Conservation (phyloP, 2,113 vertebrate genomes). For the Aphelocoma coerulescens region DNA sequence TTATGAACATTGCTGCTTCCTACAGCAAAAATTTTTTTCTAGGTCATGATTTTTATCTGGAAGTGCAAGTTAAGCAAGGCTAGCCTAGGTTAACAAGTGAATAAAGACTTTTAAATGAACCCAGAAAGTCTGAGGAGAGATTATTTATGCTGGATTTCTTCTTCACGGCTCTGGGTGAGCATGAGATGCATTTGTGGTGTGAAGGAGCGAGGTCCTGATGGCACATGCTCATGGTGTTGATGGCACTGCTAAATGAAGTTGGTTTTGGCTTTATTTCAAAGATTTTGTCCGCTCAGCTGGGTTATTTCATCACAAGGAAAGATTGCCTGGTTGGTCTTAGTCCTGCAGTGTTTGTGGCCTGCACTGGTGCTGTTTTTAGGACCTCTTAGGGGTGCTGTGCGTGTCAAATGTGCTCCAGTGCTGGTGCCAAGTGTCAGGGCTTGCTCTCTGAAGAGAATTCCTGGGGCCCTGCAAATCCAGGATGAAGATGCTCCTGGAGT, state of each 20-base stretch:
- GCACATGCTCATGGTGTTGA: not conserved
- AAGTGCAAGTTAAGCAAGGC: not conserved
- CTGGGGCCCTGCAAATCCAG: not conserved
- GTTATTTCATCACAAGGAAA: not conserved
- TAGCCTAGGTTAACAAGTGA: not conserved
- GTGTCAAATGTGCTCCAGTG: not conserved
- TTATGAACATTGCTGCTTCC: not conserved
- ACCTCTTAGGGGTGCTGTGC: not conserved
- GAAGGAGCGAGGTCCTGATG: not conserved
- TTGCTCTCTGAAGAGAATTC: not conserved
- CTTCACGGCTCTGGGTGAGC: not conserved
- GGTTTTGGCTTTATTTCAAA: not conserved
- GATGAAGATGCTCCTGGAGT: not conserved
- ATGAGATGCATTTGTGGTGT: fast-evolving
- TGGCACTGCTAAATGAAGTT: not conserved
- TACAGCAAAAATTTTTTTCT: not conserved
- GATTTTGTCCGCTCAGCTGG: not conserved
- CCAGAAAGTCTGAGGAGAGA: not conserved
- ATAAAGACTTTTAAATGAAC: not conserved
- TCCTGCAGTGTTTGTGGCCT: not conserved
- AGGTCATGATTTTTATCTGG: not conserved
- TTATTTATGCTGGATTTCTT: not conserved
- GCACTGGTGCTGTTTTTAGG: not conserved
- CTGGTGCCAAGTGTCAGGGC: not conserved
- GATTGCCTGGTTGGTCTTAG: not conserved